Evolutionary conservation across 2,797 vertebrate genomes (phyloP).

Genomic region (Falco cherrug): DNA sequence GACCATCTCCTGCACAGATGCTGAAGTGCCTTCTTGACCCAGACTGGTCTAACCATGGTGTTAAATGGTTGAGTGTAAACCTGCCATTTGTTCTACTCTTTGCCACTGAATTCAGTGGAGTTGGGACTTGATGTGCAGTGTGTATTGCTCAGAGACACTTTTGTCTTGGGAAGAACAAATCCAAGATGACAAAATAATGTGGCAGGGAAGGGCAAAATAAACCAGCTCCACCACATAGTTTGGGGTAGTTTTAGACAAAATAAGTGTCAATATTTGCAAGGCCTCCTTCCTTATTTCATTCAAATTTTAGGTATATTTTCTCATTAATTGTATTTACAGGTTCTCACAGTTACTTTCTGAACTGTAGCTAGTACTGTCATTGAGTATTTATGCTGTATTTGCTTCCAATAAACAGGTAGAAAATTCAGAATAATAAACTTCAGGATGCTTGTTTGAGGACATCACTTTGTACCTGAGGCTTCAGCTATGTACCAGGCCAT

Average conservation of each 20-base stretch:
- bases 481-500: background rate
- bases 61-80: background rate
- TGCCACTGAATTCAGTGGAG: fast-evolving
- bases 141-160: background rate
- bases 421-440: background rate
- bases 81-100: background rate
- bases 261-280: background rate
- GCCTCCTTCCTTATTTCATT: background rate
- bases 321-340: background rate
- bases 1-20: background rate
- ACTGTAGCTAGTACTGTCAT: background rate
- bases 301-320: background rate
- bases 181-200: background rate
- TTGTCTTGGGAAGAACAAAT: background rate
- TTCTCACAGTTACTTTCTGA: background rate
- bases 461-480: background rate
- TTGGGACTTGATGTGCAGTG: fast-evolving
- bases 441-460: background rate
- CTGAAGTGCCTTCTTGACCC: background rate
- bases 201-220: background rate
- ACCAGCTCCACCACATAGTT: background rate
- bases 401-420: background rate
- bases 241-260: background rate
- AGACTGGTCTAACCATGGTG: background rate
- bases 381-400: background rate